These are phyloP conservation scores for Marisa cornuarietis DNA, from an alignment of 1,140 invertebrate genomes.

Conservation along the genomic window DNA sequence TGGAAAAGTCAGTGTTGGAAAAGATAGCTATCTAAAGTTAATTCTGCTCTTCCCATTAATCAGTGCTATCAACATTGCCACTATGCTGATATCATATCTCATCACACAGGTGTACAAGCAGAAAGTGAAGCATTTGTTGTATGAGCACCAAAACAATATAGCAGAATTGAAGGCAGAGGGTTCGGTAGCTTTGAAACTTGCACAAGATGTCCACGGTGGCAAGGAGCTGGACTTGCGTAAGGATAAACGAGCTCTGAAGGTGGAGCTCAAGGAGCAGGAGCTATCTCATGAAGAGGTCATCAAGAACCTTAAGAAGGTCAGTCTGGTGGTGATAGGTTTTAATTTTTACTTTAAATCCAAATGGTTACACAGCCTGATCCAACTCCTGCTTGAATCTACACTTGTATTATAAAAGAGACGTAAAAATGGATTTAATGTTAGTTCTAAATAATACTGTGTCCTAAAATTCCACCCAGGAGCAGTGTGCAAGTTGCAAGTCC, in stretches of 20 bases:
- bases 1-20: no score
- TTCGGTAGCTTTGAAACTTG: slow-evolving; percentile 78
- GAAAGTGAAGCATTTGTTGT: slow-evolving; percentile 91
- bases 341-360: no score
- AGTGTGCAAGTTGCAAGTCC: no score
- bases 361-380: neutral
- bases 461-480: no score
- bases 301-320: slow-evolving; percentile 73
- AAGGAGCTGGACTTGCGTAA: slow-evolving; percentile 81
- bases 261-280: slow-evolving; percentile 78
- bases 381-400: neutral
- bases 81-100: neutral
- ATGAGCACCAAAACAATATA: slow-evolving; percentile 87
- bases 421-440: no score
- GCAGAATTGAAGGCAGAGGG: slow-evolving; percentile 80
- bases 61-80: no score
- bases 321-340: slow-evolving; percentile 10
- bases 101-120: slow-evolving; percentile 78
- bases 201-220: slow-evolving; percentile 77
- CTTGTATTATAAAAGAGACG: neutral
- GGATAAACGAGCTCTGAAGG: slow-evolving; percentile 82
- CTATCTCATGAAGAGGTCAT: slow-evolving; percentile 74
- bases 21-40: no score
- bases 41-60: no score
- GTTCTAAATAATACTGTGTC: no score